Percentiles rank a stretch among this genome's conserved stretches.
phyloP scores from a whole-genome alignment of 2,888 invertebrate species.

The Dioctria rufipes region DNA sequence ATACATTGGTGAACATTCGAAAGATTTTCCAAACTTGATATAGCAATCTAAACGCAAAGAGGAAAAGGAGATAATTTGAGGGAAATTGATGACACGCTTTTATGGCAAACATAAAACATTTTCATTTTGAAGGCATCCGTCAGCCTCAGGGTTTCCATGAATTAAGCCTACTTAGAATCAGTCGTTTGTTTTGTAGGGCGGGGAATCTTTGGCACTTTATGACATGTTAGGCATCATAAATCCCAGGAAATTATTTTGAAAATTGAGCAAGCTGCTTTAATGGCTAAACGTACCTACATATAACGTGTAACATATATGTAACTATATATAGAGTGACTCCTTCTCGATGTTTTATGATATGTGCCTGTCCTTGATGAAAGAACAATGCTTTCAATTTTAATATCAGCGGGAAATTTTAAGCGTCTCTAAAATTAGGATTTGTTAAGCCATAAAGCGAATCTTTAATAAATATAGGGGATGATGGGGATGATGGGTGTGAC shows the following conservation, averaged over 20 bases:
- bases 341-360: background rate
- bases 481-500: too few species aligned
- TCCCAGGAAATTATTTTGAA: slow-evolving; percentile 51
- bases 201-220: slow-evolving; percentile 46
- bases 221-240: slow-evolving; percentile 52
- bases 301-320: background rate
- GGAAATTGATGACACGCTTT: slow-evolving; percentile 55
- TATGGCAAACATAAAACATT: slow-evolving; percentile 56
- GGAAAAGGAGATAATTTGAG: slow-evolving; percentile 50
- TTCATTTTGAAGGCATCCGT: slow-evolving; percentile 50
- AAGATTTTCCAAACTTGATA: slow-evolving; percentile 32
- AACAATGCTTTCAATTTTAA: background rate
- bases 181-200: slow-evolving; percentile 44
- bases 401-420: slow-evolving; percentile 40
- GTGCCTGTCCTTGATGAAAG: background rate
- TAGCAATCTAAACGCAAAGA: slow-evolving; percentile 31
- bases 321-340: background rate
- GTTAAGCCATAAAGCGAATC: slow-evolving; percentile 41
- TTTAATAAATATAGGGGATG: slow-evolving; percentile 10
- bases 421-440: slow-evolving; percentile 44
- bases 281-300: slow-evolving; percentile 10
- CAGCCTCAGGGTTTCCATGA: slow-evolving; percentile 26
- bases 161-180: slow-evolving; percentile 44
- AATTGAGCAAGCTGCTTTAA: slow-evolving; percentile 43
- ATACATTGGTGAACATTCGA: slow-evolving; percentile 2